phyloP scores from a whole-genome alignment of 2,113 vertebrate genomes.

The Tyto alba region DNA sequence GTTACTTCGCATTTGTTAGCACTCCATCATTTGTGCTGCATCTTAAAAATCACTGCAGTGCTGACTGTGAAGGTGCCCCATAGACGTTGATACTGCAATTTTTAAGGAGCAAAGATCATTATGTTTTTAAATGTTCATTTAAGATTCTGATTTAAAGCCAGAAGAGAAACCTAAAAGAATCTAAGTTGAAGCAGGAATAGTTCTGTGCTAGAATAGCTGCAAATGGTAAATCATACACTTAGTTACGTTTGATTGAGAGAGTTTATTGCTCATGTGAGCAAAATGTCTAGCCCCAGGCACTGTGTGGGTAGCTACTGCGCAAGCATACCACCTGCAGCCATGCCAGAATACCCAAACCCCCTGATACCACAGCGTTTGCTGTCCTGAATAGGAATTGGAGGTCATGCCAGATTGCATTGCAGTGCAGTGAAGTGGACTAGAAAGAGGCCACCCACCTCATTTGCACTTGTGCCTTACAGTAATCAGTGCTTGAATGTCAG shows the following conservation, averaged over 20 bases:
- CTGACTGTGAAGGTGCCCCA: slow-evolving; percentile 50
- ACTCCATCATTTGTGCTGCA: slow-evolving; percentile 42
- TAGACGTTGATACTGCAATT: slow-evolving; percentile 58
- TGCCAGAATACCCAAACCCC: slow-evolving; percentile 26
- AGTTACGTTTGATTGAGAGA: slow-evolving; percentile 43
- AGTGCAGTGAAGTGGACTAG: slow-evolving; percentile 34
- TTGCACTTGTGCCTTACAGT: slow-evolving; percentile 11
- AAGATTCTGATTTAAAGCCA: slow-evolving; percentile 58
- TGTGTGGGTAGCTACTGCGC: background rate
- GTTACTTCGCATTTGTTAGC: slow-evolving; percentile 8
- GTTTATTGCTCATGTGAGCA: slow-evolving; percentile 54
- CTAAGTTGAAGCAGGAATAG: slow-evolving; percentile 4
- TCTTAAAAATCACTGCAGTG: slow-evolving; percentile 61
- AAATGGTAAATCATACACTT: slow-evolving; percentile 46
- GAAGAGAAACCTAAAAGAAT: background rate
- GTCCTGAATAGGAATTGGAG: slow-evolving; percentile 50
- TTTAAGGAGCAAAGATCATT: slow-evolving; percentile 58
- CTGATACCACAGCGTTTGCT: background rate
- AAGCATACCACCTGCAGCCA: slow-evolving; percentile 39
- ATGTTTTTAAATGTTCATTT: slow-evolving; percentile 50
- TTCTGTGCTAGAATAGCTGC: slow-evolving; percentile 20
- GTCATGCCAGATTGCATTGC: slow-evolving; percentile 22
- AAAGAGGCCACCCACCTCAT: slow-evolving; percentile 58
- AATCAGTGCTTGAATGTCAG: slow-evolving; percentile 32
- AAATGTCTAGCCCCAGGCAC: slow-evolving; percentile 33